Conservation (phyloP, 2,888 invertebrate species). For the Anoplius nigerrimus region DNA sequence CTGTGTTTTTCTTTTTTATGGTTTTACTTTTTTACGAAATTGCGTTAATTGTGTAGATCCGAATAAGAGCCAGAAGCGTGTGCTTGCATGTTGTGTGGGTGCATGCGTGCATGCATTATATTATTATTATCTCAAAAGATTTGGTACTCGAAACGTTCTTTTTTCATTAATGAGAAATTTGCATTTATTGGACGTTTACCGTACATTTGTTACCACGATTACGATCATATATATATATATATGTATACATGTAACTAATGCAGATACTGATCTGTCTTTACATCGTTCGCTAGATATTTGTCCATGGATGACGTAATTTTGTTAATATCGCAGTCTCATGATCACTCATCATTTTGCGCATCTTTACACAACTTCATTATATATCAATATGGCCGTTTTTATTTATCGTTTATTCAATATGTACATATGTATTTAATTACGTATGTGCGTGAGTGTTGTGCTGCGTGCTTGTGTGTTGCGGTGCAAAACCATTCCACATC, state of each 20-base stretch:
- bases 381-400: slow-evolving; percentile 6
- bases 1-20: slow-evolving; percentile 7
- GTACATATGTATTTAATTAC: slow-evolving; percentile 24
- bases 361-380: slow-evolving; percentile 34
- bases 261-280: slow-evolving; percentile 1
- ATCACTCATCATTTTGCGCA: slow-evolving; percentile 51
- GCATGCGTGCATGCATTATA: slow-evolving; percentile 55
- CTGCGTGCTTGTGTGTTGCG: slow-evolving; percentile 24
- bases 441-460: slow-evolving; percentile 28
- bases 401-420: slow-evolving; percentile 8
- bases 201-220: slow-evolving; percentile 7
- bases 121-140: slow-evolving; percentile 43
- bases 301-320: too few species aligned
- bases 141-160: slow-evolving; percentile 14
- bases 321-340: slow-evolving; percentile 21
- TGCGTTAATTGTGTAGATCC: slow-evolving; percentile 30
- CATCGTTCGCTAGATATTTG: neutral
- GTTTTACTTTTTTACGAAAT: slow-evolving; percentile 12
- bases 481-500: slow-evolving; percentile 17
- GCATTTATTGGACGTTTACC: slow-evolving; percentile 4
- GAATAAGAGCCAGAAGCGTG: slow-evolving; percentile 45
- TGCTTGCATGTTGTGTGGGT: slow-evolving; percentile 60
- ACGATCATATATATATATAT: slow-evolving; percentile 6
- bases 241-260: too few species aligned
- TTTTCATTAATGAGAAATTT: slow-evolving; percentile 7